Percentiles rank a stretch among this genome's conserved stretches.
phyloP scores from a whole-genome alignment of 2,113 vertebrate genomes.

The Oophaga pumilio region DNA sequence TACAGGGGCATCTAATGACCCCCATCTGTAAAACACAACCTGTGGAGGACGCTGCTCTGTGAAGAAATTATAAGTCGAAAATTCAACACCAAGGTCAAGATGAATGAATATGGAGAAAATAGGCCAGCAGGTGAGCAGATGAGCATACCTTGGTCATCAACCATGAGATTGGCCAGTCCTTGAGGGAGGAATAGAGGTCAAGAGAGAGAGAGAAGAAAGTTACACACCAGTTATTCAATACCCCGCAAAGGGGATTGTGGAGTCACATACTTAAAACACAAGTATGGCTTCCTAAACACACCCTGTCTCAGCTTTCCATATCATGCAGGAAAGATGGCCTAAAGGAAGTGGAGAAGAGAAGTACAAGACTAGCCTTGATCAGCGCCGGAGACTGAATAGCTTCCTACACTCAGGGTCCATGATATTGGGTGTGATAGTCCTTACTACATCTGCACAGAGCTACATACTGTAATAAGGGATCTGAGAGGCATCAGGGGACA shows the following conservation, averaged over 20 bases:
- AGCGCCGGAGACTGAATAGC: no score
- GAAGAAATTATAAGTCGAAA: background rate
- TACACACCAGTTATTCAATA: conserved; percentile 26
- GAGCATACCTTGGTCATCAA: conserved; percentile 55
- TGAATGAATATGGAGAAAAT: background rate
- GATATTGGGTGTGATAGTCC: background rate
- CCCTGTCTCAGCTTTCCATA: conserved; percentile 21
- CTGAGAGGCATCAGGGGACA: no score
- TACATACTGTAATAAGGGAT: no score
- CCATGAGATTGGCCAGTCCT: conserved; percentile 54
- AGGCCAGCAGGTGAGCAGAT: background rate
- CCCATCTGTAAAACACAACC: background rate
- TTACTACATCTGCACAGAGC: background rate
- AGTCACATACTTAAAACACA: conserved; percentile 45
- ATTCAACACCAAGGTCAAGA: background rate
- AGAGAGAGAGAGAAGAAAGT: conserved; percentile 49
- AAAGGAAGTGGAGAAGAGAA: background rate
- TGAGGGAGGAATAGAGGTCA: background rate
- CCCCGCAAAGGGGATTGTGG: conserved; percentile 25
- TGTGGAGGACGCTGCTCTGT: background rate
- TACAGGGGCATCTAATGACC: background rate
- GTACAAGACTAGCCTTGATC: background rate
- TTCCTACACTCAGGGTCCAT: background rate
- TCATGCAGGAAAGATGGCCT: conserved; percentile 49
- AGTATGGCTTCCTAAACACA: conserved; percentile 49